Evolutionary conservation across 2,797 vertebrate genomes (phyloP), one percentile per base, ranked within the genome.

Genomic region (Taenioides sp.): DNA sequence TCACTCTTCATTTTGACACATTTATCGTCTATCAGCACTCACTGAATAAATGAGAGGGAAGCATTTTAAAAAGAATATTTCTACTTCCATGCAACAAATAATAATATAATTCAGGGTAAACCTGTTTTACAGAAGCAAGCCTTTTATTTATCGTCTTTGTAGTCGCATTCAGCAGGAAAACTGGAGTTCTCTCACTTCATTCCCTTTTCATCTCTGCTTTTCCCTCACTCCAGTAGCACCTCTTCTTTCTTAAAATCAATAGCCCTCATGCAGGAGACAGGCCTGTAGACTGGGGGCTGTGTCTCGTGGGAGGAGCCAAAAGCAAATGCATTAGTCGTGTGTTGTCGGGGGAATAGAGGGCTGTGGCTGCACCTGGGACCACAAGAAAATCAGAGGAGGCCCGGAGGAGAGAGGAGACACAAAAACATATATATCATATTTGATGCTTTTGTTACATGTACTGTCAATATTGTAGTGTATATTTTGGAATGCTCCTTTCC

Each of bases 261-360:
- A 89, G 81, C 75, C 54, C 77, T 82, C 71, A 55, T 84, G 80
- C 69, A 64, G 77, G 76, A 83, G 75, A 77, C 47, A 23, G 62
- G 67, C 73, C 47, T 81, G 67, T 58, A 54, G 67, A 77, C 79
- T 83, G 4, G 12, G 76, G 78, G 73, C 80, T 70, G 76, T 67
- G 17, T 72, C 84, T 85, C 77, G 74, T 72, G 79, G 69, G 6
- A 62, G 34, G 50, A 37, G 62, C 1, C 23, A 61, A 69, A 69
- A 81, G 73, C 74, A 83, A 70, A 83, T 80, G 86, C 84, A 90
- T 92, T 91, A 90, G 79, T 72, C 70, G 80, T 76, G 80, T 88
- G 85, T 81, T 84, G 79, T 67, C 80, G 60, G 72, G 75, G 78
- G 77, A 84, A 73, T 61, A 80, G 72, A 22, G 69, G 78, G 67